phyloP scores from a whole-genome alignment of 2,888 invertebrate species.

The Pseudanteris insignis region DNA sequence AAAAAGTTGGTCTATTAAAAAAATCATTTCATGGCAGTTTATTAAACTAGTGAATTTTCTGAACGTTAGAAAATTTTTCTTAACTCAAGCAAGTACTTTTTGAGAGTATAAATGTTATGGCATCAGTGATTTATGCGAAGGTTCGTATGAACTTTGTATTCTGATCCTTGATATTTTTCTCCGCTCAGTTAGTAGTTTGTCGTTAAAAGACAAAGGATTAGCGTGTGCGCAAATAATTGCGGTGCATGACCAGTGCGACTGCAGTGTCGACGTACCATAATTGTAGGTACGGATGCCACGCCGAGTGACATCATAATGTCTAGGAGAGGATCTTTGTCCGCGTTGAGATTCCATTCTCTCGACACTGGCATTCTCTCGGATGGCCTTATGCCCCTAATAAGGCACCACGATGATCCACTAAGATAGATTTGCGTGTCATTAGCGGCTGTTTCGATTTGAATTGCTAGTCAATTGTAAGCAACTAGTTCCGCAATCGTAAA shows the following conservation, averaged over 20 bases:
- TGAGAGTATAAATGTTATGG: too few species aligned
- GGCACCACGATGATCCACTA: conserved; percentile 49
- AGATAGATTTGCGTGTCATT: conserved; percentile 54
- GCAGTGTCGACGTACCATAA: conserved; percentile 45
- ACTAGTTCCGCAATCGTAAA: conserved; percentile 28
- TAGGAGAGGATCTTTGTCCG: conserved; percentile 36
- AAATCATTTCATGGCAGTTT: too few species aligned
- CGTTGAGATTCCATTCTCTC: conserved; percentile 41
- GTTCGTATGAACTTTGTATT: conserved; percentile 29
- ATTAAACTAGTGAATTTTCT: not conserved
- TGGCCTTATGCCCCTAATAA: conserved; percentile 46
- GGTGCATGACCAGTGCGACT: too few species aligned
- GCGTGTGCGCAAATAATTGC: conserved; percentile 35
- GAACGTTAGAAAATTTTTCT: conserved; percentile 21
- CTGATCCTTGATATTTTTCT: conserved; percentile 25
- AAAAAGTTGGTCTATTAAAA: too few species aligned
- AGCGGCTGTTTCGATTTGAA: conserved; percentile 47
- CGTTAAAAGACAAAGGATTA: conserved; percentile 37
- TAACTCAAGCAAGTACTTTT: too few species aligned
- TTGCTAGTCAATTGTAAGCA: conserved; percentile 38
- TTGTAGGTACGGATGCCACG: conserved; percentile 42
- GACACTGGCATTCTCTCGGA: conserved; percentile 24
- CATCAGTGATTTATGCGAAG: conserved; percentile 7
- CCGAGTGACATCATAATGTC: conserved; percentile 50
- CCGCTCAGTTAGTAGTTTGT: conserved; percentile 9